Evolutionary conservation across 2,113 vertebrate species (phyloP).

Genomic region (Alaudala cheleensis): DNA sequence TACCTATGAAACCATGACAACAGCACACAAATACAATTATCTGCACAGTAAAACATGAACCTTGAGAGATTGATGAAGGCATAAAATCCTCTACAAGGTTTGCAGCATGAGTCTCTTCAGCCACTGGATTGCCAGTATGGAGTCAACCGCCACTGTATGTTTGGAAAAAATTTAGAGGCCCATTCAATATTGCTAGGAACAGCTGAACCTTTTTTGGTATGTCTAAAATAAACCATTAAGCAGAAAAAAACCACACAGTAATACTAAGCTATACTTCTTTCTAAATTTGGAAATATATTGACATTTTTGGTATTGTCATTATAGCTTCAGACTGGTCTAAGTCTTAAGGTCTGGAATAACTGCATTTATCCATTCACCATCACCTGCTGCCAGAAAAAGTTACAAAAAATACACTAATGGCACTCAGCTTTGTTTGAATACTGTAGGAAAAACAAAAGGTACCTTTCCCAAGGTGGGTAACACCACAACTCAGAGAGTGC

Average conservation of each 20-base stretch:
- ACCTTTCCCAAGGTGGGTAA: not conserved
- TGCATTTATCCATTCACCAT: not conserved
- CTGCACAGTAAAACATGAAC: not conserved
- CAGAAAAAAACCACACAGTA: accelerated
- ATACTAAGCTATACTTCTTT: not conserved
- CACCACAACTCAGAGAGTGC: not conserved
- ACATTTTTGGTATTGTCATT: not conserved
- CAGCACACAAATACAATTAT: not conserved
- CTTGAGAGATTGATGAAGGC: not conserved
- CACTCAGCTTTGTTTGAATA: not conserved
- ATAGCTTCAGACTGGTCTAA: not conserved
- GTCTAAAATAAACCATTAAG: not conserved
- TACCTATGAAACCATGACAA: constrained; percentile 38
- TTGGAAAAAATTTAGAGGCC: not conserved
- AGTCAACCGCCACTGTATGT: not conserved
- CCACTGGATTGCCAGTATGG: not conserved
- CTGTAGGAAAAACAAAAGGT: not conserved
- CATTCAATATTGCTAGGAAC: not conserved
- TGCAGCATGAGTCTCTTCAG: not conserved
- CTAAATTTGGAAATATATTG: not conserved
- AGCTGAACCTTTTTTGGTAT: not conserved
- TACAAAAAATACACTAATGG: not conserved
- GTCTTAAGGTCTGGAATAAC: not conserved
- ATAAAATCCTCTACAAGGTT: not conserved
- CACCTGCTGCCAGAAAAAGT: not conserved